A percentile compares a stretch with the other conserved stretches of the same genome.
phyloP scores from a whole-genome alignment of 2,888 invertebrate genomes.

The Mythimna vitellina region DNA sequence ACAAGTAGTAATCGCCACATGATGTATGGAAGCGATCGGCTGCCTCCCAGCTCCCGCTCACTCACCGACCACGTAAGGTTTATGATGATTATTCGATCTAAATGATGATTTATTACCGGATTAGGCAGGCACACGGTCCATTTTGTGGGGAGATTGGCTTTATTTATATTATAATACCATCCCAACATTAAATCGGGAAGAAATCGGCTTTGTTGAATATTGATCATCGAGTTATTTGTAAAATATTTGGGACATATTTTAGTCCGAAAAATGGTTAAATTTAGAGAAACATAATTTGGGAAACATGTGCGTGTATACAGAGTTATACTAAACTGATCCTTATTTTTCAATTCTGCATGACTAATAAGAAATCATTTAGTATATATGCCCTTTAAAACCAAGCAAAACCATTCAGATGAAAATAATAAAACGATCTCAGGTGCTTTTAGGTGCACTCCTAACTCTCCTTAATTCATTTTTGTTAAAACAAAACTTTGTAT shows the following conservation, averaged over 20 bases:
- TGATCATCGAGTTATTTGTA: slow-evolving; percentile 69
- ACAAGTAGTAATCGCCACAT: slow-evolving; percentile 88
- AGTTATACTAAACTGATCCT: neutral
- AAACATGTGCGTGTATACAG: neutral
- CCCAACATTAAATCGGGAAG: slow-evolving; percentile 79
- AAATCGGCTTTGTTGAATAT: slow-evolving; percentile 80
- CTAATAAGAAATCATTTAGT: neutral
- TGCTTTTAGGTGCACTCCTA: slow-evolving; percentile 31
- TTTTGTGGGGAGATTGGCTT: slow-evolving; percentile 85
- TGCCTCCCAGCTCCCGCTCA: slow-evolving; percentile 67
- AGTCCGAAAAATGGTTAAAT: neutral
- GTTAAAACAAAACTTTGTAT: slow-evolving; percentile 49
- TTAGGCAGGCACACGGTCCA: slow-evolving; percentile 86
- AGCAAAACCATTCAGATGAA: neutral
- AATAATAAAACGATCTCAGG: slow-evolving; percentile 15
- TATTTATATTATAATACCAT: slow-evolving; percentile 85
- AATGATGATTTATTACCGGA: slow-evolving; percentile 90
- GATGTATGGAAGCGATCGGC: slow-evolving; percentile 82
- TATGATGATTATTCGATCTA: slow-evolving; percentile 89
- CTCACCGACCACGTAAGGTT: slow-evolving; percentile 77
- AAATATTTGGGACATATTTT: slow-evolving; percentile 42
- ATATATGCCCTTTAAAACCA: neutral
- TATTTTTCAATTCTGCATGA: neutral
- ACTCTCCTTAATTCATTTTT: slow-evolving; percentile 33
- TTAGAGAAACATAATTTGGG: neutral